A percentile compares a stretch with the other conserved stretches of the same genome.
Evolutionary conservation across 37 sponge, comb jelly and placozoan genomes (phyloP).

Genomic region (Geodia barretti): DNA sequence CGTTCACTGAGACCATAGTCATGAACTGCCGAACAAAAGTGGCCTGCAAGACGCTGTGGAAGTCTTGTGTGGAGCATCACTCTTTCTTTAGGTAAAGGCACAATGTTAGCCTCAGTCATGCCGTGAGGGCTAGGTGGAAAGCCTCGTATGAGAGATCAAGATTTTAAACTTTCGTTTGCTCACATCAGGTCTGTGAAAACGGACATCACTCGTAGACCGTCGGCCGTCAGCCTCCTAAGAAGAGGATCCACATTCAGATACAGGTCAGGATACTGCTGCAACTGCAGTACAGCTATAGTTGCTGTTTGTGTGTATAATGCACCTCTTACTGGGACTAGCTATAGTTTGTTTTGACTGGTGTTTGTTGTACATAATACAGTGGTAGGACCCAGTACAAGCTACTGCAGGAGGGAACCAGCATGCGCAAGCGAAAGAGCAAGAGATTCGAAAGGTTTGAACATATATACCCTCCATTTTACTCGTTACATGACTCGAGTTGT

Average conservation of each 20-base stretch:
- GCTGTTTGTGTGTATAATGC: background rate
- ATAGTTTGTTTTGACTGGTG: background rate
- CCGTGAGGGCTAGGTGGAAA: background rate
- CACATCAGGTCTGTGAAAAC: conserved; percentile 55
- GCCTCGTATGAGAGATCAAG: too few relatives aligned
- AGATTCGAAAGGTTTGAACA: conserved; percentile 14
- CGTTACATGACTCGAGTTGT: background rate
- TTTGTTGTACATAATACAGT: conserved; percentile 29
- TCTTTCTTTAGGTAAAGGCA: conserved; percentile 81
- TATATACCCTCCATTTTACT: background rate
- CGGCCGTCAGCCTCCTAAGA: conserved; percentile 62
- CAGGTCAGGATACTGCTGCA: conserved; percentile 32
- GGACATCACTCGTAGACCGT: conserved; percentile 17
- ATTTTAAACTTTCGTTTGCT: too few relatives aligned
- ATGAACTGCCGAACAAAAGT: conserved; percentile 56
- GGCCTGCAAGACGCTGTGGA: conserved; percentile 89
- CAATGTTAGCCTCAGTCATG: background rate
- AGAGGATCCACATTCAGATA: conserved; percentile 83
- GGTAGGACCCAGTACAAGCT: conserved; percentile 80
- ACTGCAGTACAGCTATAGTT: background rate
- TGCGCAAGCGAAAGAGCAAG: background rate
- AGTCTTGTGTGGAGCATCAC: conserved; percentile 92
- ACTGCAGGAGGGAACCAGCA: conserved; percentile 71
- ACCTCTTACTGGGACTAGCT: background rate
- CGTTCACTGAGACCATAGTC: conserved; percentile 54